Evolutionary conservation across 2,888 invertebrate species (phyloP).

Genomic region (Blera fallax): DNA sequence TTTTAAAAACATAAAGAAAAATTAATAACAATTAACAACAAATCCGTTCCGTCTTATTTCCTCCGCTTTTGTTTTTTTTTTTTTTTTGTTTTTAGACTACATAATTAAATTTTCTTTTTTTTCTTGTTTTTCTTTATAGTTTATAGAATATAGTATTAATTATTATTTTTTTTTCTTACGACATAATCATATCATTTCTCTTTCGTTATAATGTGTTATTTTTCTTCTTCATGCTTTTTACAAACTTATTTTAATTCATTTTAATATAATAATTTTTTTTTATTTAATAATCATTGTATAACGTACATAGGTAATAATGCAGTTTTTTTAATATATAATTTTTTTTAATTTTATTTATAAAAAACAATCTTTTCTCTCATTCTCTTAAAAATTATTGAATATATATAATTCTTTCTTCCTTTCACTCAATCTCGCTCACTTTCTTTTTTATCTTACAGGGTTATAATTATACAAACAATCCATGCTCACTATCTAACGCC

Average conservation of each 20-base stretch:
- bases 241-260: conserved; percentile 39
- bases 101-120: conserved; percentile 1
- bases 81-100: conserved; percentile 38
- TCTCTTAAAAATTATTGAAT: conserved; percentile 74
- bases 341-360: conserved; percentile 75
- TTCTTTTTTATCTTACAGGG: conserved; percentile 51
- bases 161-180: conserved; percentile 36
- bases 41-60: conserved; percentile 22
- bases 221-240: conserved; percentile 39
- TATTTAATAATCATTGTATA: conserved; percentile 57
- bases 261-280: conserved; percentile 28
- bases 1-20: not conserved
- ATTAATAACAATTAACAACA: conserved; percentile 36
- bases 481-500: conserved; percentile 52
- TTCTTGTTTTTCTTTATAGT: conserved; percentile 17
- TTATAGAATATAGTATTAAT: conserved; percentile 41
- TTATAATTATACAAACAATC: conserved; percentile 59
- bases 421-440: conserved; percentile 62
- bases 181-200: conserved; percentile 57
- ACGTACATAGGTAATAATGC: conserved; percentile 68
- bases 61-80: conserved; percentile 13
- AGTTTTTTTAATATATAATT: conserved; percentile 51
- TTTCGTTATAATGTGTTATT: conserved; percentile 42
- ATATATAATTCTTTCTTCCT: conserved; percentile 62
- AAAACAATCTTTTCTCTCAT: conserved; percentile 80